These are phyloP conservation scores for Lutraria rhynchaena DNA, from an alignment of 1,140 invertebrate genomes.

Conservation along the genomic window DNA sequence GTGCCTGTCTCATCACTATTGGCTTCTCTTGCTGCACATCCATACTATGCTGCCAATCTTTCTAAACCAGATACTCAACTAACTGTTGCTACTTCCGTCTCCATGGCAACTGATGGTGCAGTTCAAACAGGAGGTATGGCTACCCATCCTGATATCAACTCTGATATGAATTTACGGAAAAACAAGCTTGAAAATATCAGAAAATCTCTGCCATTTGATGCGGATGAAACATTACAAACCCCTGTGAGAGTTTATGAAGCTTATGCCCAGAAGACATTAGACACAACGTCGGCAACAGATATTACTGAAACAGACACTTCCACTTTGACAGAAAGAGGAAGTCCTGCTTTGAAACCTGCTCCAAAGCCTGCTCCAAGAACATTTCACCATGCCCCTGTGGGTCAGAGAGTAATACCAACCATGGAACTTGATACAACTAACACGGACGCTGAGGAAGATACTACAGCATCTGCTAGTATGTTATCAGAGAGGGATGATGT, in stretches of 20 bases:
- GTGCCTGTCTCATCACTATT: slow-evolving; percentile 56
- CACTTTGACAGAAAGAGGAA: slow-evolving; percentile 71
- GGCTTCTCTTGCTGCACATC: slow-evolving; percentile 64
- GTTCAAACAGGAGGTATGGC: slow-evolving; percentile 5
- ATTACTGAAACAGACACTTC: slow-evolving; percentile 55
- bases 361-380: slow-evolving; percentile 5
- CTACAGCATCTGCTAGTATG: slow-evolving; percentile 61
- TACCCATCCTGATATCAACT: background rate
- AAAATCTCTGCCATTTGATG: slow-evolving; percentile 73
- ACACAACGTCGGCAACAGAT: slow-evolving; percentile 51
- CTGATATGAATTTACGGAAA: slow-evolving; percentile 42
- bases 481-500: slow-evolving; percentile 61
- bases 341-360: slow-evolving; percentile 63
- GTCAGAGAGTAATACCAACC: background rate
- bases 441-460: slow-evolving; percentile 59
- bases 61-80: slow-evolving; percentile 24
- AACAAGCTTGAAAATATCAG: slow-evolving; percentile 65
- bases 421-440: background rate
- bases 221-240: slow-evolving; percentile 62
- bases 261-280: slow-evolving; percentile 42
- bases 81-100: background rate
- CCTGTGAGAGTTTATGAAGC: slow-evolving; percentile 46
- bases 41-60: slow-evolving; percentile 64
- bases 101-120: slow-evolving; percentile 15
- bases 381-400: background rate